Evolutionary conservation across 1,140 invertebrate species (phyloP).

Genomic region (Matsumurasca onukii): DNA sequence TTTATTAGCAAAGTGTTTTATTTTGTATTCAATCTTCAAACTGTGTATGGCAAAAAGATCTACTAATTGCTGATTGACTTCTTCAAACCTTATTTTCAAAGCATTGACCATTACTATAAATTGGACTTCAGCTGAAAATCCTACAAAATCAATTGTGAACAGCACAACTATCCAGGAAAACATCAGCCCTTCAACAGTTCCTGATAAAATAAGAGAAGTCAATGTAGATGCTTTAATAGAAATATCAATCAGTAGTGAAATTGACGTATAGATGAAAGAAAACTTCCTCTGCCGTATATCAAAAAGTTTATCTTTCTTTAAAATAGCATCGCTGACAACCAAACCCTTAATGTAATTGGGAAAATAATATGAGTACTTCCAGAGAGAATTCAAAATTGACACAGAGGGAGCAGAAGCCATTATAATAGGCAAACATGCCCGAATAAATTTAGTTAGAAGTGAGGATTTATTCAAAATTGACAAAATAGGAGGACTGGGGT

Average conservation of each 20-base stretch:
- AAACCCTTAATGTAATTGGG: slow-evolving; percentile 6
- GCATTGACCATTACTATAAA: slow-evolving; percentile 9
- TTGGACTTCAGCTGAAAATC: slow-evolving; percentile 3
- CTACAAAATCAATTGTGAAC: background rate
- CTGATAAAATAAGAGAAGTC: background rate
- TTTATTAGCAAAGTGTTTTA: background rate
- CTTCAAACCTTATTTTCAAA: slow-evolving; percentile 8
- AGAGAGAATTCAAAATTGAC: background rate
- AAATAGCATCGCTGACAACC: background rate
- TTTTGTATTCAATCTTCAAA: slow-evolving; percentile 6
- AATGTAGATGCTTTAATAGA: background rate
- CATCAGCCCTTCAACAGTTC: background rate
- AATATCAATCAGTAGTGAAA: background rate
- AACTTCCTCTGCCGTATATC: background rate
- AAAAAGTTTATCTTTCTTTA: background rate
- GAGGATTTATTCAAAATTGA: too few relatives aligned
- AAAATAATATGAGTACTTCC: background rate
- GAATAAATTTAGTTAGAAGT: background rate
- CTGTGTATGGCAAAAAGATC: background rate
- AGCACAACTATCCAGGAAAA: background rate
- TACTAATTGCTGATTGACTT: background rate
- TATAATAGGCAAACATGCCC: background rate
- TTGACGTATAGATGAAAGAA: background rate
- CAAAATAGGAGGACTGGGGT: too few relatives aligned
- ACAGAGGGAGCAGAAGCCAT: background rate